These are phyloP conservation scores for Venustaconcha ellipsiformis DNA, from an alignment of 1,140 invertebrate genomes.

Conservation along the genomic window DNA sequence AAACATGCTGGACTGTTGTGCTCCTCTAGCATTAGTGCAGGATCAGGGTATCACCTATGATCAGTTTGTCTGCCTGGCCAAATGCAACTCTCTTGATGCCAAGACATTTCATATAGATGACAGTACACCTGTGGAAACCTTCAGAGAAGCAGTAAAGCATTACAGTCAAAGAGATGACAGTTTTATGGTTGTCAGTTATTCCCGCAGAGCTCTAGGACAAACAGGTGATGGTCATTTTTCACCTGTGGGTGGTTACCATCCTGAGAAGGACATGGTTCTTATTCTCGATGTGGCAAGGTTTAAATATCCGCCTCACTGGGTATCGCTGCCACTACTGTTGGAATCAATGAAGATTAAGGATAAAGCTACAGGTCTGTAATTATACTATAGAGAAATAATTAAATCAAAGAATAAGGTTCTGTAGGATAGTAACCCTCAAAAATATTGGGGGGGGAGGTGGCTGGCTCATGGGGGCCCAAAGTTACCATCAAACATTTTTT, in stretches of 20 bases:
- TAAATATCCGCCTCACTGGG: constrained; percentile 70
- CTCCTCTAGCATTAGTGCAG: constrained; percentile 49
- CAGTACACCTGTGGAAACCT: constrained; percentile 24
- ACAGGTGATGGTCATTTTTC: constrained; percentile 67
- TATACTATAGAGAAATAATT: too few relatives aligned
- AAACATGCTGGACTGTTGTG: constrained; percentile 68
- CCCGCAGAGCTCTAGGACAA: constrained; percentile 57
- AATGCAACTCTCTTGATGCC: constrained; percentile 52
- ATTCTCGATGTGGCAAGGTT: constrained; percentile 68
- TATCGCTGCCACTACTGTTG: constrained; percentile 52
- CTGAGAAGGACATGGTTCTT: constrained; percentile 59
- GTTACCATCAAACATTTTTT: too few relatives aligned
- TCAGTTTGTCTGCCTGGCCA: constrained; percentile 62
- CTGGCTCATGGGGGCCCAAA: too few relatives aligned
- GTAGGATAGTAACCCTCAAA: too few relatives aligned
- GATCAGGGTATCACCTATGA: constrained; percentile 59
- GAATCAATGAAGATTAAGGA: constrained; percentile 63
- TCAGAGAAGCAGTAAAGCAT: constrained; percentile 42
- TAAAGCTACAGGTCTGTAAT: constrained; percentile 45
- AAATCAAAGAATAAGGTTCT: too few relatives aligned
- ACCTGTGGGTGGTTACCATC: constrained; percentile 65
- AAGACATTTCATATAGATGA: constrained; percentile 15
- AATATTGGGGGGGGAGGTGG: too few relatives aligned
- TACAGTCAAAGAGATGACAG: constrained; percentile 43
- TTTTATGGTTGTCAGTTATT: constrained; percentile 63